Evolutionary conservation across 2,888 invertebrate genomes (phyloP), one percentile per base, ranked within the genome.

Genomic region (Apamea anceps): DNA sequence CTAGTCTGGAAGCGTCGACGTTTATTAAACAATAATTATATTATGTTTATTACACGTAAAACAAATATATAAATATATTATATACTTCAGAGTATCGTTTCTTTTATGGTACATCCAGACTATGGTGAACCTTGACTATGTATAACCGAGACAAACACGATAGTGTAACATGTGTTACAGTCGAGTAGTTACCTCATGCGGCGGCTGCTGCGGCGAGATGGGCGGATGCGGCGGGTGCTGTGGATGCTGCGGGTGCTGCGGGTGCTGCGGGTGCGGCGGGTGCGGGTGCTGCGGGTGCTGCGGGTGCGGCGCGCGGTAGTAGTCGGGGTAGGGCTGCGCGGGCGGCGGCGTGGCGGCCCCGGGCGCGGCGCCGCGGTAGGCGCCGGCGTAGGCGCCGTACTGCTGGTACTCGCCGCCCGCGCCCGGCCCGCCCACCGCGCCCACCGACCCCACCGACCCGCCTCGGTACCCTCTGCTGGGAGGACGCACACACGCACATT

Each of bases 301-400:
- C 90, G 94, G 94, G 84, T 94, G 94, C 91, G 94, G 95, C 92
- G 94, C 93, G 88, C 95, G 95, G 94, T 94, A 95, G 94, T 95
- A 95, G 94, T 94, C 93, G 94, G 93, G 94, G 93, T 94, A 94
- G 91, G 94, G 94, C 91, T 94, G 94, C 92, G 94, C 93, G 90
- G 93, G 95, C 84, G 94, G 95, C 87, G 94, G 95, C 85, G 94
- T 94, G 92, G 89, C 91, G 83, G 94, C 87, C 65, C 91, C 85
- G 91, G 92, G 88, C 90, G 91, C 87, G 81, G 96, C 89, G 79
- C 94, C 96, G 92, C 91, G 96, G 93, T 90, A 94, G 77, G 92
- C 94, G 91, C 93, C 94, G 88, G 96, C 93, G 97, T 97, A 95
- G 94, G 97, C 94, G 88, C 94, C 95, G 94, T 96, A 96, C 91